Base-by-base conservation (phyloP, 1,140 invertebrate species). In the Drosophila asahinai region DNA sequence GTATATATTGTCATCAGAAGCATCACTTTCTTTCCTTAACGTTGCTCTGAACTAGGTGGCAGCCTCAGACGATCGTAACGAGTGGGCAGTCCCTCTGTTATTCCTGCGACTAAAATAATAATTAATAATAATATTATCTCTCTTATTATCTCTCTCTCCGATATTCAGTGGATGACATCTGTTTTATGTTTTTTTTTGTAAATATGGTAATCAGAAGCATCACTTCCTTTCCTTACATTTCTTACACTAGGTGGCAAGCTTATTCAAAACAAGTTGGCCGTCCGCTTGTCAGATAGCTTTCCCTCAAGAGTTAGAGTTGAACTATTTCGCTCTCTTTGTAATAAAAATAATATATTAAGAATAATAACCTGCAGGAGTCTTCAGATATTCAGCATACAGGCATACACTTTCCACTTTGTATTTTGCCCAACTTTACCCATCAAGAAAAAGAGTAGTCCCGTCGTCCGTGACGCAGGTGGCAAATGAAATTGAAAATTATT, bases 401-500 rank as follows among this genome's bases (percentile, higher is more conserved):
- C 2, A 25, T 57, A 42, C 65, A 25, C 25, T 38, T 52, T 40
- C 14, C 15, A 11, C 40, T 70, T 57, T 63, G 14, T n/a, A 25
- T 40, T 63, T 71, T 40, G 27, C 45, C 17, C 11, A 79, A 79
- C 75, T 79, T 79, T 79, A n/a, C 19, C 66, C 58, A 40, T 79
- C 67, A 70, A 40, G 57, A 42, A 40, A 52, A 52, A 49, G 48
- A 77, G 61, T 75, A 49, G 64, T 61, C 15, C 51, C 52, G n/a
- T 58, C 52, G n/a, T 38, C 59, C 66, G 66, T 78, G 76, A 79
- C 77, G 76, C 77, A 79, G 77, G 77, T 79, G 77, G 75, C 76
- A 79, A 79, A 79, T 79, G 76, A 79, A 79, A 79, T 79, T 79
- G 77, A 79, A 79, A 65, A 79, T 72, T 64, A 47, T 59, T 72